Percentiles rank a stretch among this genome's conserved stretches.
phyloP scores from a whole-genome alignment of 1,140 invertebrate genomes.

The Microplitis mediator region DNA sequence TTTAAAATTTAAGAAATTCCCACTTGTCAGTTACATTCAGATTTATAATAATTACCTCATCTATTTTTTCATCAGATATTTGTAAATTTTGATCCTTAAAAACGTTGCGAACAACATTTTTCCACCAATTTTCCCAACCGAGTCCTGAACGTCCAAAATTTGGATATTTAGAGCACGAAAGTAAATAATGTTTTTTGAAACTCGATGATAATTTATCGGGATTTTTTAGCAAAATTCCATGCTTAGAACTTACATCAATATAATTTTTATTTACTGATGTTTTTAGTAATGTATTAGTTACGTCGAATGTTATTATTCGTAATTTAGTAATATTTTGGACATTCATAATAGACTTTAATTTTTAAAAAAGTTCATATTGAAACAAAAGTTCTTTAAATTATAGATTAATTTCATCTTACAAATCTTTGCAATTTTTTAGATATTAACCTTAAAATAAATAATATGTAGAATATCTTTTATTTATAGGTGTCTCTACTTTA shows the following conservation, averaged over 20 bases:
- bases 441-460: not conserved
- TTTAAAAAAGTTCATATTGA: not conserved
- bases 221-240: slow-evolving; percentile 69
- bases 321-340: slow-evolving; percentile 52
- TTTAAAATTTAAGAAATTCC: not conserved
- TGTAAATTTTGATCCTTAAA: slow-evolving; percentile 62
- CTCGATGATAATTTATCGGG: slow-evolving; percentile 66
- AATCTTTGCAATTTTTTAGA: no score
- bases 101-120: slow-evolving; percentile 68
- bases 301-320: slow-evolving; percentile 83
- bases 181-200: slow-evolving; percentile 69
- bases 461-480: not conserved
- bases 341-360: not conserved
- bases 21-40: not conserved
- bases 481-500: not conserved
- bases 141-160: slow-evolving; percentile 78
- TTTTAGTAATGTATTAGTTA: slow-evolving; percentile 82
- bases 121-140: slow-evolving; percentile 85
- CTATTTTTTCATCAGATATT: slow-evolving; percentile 38
- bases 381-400: no score
- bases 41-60: slow-evolving; percentile 44
- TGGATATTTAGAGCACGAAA: slow-evolving; percentile 72
- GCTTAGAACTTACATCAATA: slow-evolving; percentile 68
- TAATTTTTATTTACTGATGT: slow-evolving; percentile 77
- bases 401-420: no score